Base-by-base conservation (phyloP, 2,888 invertebrate species). In the Phaonia tiefii region DNA sequence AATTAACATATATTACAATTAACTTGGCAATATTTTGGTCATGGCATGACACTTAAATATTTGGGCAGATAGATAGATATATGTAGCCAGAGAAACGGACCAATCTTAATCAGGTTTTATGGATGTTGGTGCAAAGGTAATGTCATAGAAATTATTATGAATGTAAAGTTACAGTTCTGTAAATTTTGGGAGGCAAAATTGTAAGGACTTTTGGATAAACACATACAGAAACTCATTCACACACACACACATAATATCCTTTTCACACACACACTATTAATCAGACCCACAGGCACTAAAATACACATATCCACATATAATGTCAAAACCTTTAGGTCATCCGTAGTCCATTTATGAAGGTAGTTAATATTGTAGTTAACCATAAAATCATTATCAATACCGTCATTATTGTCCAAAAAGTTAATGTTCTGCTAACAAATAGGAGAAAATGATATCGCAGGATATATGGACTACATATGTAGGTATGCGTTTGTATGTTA, bases 331-430 rank as follows among this genome's bases (percentile, higher is more conserved):
- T 3, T 31, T 31, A 31, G 31, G 51, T 51, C 22, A 15, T 1
- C 8, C 11, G 1, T 25, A 22, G 7, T 63, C 22, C 63, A 42
- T 63, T 63, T 63, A 63, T 42, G 63, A 42, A 42, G 63, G 63
- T 63, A 63, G 63, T 63, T 39, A 63, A 69, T 49, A 67, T 44
- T 44, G 65, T 56, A 56, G 42, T 74, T 66, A 70, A 66, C 74
- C 42, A 75, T 71, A 67, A 75, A 77, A 75, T 75, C 74, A 80
- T 71, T 74, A 80, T 77, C 77, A 80, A 74, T 77, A 58, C 25
- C 58, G 67, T 80, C 77, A 67, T 67, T 71, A 75, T 80, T 74
- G 65, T 69, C 42, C 17, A 42, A 54, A 54, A 79, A 79, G 75
- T 75, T 67, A 75, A 54, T 75, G 60, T 72, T 49, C 60, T 75